phyloP scores from a whole-genome alignment of 2,113 vertebrate species.

The Hydropotes inermis region DNA sequence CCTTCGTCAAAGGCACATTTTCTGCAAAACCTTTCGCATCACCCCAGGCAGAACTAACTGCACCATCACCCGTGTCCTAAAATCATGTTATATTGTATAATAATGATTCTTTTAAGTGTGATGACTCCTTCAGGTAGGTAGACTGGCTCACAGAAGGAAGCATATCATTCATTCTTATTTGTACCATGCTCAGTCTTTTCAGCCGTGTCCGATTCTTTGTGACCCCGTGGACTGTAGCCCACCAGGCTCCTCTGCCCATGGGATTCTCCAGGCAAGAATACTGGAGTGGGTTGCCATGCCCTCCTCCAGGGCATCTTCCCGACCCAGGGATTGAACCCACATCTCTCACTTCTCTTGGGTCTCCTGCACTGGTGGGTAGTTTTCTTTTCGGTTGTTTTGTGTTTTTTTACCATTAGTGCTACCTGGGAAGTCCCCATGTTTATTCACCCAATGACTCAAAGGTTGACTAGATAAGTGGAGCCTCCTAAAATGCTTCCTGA shows the following conservation, averaged over 20 bases:
- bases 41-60: neutral
- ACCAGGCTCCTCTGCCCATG: neutral
- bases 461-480: neutral
- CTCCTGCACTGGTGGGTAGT: neutral
- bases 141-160: neutral
- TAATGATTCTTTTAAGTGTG: neutral
- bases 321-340: neutral
- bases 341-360: neutral
- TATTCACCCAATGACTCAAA: neutral
- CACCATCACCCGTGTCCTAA: neutral
- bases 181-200: neutral
- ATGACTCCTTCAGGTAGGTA: neutral
- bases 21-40: neutral
- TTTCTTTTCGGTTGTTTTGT: neutral
- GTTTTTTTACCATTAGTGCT: neutral
- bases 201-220: neutral
- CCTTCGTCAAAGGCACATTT: neutral
- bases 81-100: neutral
- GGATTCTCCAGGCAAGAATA: neutral
- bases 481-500: neutral
- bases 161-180: neutral
- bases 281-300: neutral
- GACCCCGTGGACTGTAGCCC: neutral
- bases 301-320: neutral
- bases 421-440: neutral